A percentile compares a stretch with the other conserved stretches of the same genome.
phyloP scores from a whole-genome alignment of 2,113 vertebrate genomes.

The Antechinus stuartii region DNA sequence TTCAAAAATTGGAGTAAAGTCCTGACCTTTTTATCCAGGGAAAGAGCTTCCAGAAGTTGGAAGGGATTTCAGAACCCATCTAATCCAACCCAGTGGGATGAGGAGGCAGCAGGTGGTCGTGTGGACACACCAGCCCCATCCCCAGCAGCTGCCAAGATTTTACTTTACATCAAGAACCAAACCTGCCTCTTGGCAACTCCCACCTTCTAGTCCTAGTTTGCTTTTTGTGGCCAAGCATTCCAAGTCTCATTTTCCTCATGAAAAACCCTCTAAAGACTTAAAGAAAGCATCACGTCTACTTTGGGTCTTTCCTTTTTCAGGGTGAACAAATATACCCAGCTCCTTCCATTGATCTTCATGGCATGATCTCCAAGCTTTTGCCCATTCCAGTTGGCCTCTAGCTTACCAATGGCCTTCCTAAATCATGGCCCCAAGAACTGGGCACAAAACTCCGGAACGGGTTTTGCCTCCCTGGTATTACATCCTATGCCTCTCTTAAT shows the following conservation, averaged over 20 bases:
- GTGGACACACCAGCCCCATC: no score
- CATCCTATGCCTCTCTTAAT: background rate
- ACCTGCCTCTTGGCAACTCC: background rate
- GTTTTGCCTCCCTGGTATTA: background rate
- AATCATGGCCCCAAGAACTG: background rate
- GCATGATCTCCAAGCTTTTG: background rate
- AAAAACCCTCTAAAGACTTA: background rate
- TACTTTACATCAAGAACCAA: background rate
- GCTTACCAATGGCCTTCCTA: background rate
- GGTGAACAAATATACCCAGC: background rate
- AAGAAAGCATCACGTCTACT: no score
- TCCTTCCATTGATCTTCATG: background rate
- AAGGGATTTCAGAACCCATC: background rate
- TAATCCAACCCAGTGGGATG: background rate
- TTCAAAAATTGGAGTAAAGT: no score
- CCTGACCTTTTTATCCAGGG: no score
- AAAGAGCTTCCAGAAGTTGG: background rate
- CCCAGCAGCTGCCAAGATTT: background rate
- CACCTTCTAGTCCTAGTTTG: no score
- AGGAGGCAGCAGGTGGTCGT: background rate
- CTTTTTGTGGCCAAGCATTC: background rate
- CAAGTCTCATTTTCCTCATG: background rate
- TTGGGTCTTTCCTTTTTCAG: background rate
- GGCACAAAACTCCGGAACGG: background rate
- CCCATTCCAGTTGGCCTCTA: background rate